These are phyloP conservation scores for Trichoplusia ni DNA, from an alignment of 1,140 invertebrate genomes.

Conservation along the genomic window DNA sequence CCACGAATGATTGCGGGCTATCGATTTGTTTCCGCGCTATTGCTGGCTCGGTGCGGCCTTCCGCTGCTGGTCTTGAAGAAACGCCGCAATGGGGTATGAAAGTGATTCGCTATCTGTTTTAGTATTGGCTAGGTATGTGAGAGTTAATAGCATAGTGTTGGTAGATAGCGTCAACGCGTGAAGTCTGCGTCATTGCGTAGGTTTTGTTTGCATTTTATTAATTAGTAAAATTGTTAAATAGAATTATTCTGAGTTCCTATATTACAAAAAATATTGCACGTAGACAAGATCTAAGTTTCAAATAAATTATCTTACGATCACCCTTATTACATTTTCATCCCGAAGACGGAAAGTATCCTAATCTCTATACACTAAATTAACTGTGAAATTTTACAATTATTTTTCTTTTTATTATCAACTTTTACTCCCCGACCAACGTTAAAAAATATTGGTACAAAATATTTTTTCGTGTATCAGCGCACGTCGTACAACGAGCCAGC, in stretches of 20 bases:
- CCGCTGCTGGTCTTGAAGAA: background rate
- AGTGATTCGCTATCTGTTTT: background rate
- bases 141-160: background rate
- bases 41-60: background rate
- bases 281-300: too few species aligned
- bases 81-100: background rate
- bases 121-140: background rate
- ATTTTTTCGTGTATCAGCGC: too few species aligned
- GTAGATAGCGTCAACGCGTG: background rate
- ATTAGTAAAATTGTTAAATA: background rate
- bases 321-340: too few species aligned
- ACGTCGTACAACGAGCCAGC: too few species aligned
- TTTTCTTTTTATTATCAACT: too few species aligned
- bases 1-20: background rate
- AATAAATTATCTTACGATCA: too few species aligned
- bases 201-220: slow-evolving; percentile 16
- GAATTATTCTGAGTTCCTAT: background rate
- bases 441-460: too few species aligned
- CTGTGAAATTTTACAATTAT: too few species aligned
- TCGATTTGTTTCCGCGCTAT: background rate
- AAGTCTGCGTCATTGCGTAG: background rate
- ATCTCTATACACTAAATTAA: too few species aligned
- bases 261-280: too few species aligned
- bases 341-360: too few species aligned
- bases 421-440: too few species aligned